These are phyloP conservation scores for Eupelmus urozonus DNA, from an alignment of 2,888 invertebrate genomes.

Conservation along the genomic window DNA sequence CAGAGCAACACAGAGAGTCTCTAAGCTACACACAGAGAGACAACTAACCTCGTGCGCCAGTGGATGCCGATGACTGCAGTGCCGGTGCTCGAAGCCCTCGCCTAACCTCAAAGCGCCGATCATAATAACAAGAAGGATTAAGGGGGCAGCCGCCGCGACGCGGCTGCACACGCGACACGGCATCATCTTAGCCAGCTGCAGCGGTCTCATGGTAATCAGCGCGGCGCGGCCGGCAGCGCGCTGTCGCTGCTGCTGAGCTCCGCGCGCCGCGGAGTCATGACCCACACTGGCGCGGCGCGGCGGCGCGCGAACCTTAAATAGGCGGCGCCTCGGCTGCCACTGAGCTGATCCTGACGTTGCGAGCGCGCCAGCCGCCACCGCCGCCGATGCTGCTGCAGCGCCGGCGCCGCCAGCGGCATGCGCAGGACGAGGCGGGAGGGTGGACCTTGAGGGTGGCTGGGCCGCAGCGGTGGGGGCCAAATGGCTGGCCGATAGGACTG, in stretches of 20 bases:
- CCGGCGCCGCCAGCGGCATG: background rate
- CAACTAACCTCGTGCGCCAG: constrained; percentile 83
- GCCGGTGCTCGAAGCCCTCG: constrained; percentile 69
- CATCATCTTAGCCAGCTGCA: constrained; percentile 75
- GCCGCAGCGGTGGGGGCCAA: no score
- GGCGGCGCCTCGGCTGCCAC: constrained; percentile 55
- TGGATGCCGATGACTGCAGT: constrained; percentile 84
- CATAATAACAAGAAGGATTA: constrained; percentile 61
- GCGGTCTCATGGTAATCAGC: constrained; percentile 63
- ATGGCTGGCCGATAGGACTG: background rate
- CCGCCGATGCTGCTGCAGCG: background rate
- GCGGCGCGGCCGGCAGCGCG: background rate
- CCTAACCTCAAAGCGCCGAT: constrained; percentile 69
- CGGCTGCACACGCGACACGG: constrained; percentile 70
- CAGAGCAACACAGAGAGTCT: no score
- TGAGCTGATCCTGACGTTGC: constrained; percentile 16
- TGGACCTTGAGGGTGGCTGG: no score
- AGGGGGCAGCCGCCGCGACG: constrained; percentile 62
- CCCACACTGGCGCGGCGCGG: constrained; percentile 69
- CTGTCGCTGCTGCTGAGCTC: constrained; percentile 30
- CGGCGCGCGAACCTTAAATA: constrained; percentile 52
- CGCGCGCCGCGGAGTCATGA: constrained; percentile 71
- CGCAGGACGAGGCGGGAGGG: no score
- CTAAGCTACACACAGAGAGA: background rate
- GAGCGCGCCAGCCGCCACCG: background rate